These are phyloP conservation scores for Macropodus opercularis DNA, from an alignment of 2,797 vertebrate species.

Conservation along the genomic window DNA sequence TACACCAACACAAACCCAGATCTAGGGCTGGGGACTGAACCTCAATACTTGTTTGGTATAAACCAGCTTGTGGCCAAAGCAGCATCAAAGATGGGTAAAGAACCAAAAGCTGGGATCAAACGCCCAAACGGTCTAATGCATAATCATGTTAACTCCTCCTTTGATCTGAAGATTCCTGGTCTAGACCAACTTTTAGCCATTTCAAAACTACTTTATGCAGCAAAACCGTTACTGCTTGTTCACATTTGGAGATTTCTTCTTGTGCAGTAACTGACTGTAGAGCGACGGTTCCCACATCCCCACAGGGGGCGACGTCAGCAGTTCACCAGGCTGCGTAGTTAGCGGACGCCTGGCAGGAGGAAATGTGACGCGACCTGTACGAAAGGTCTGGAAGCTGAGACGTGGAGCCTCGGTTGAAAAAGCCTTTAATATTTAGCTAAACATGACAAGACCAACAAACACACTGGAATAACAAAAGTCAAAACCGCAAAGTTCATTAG, in stretches of 20 bases:
- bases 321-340: background rate
- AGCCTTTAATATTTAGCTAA: too few species aligned
- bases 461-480: constrained; percentile 34
- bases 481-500: constrained; percentile 22
- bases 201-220: background rate
- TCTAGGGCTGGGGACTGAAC: background rate
- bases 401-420: too few species aligned
- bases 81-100: background rate
- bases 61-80: background rate
- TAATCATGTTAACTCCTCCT: background rate
- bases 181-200: background rate
- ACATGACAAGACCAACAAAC: constrained; percentile 52
- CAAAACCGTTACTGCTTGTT: background rate
- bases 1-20: background rate
- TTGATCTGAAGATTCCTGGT: background rate
- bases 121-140: background rate
- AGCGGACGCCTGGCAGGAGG: background rate
- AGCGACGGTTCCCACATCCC: background rate
- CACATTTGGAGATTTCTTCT: background rate
- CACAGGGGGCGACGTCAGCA: background rate
- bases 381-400: background rate
- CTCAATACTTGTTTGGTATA: background rate
- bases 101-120: background rate
- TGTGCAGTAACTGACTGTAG: background rate
- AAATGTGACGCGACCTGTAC: constrained; percentile 26